phyloP scores from a whole-genome alignment of 1,140 invertebrate species.

The Tetraneura akinire region DNA sequence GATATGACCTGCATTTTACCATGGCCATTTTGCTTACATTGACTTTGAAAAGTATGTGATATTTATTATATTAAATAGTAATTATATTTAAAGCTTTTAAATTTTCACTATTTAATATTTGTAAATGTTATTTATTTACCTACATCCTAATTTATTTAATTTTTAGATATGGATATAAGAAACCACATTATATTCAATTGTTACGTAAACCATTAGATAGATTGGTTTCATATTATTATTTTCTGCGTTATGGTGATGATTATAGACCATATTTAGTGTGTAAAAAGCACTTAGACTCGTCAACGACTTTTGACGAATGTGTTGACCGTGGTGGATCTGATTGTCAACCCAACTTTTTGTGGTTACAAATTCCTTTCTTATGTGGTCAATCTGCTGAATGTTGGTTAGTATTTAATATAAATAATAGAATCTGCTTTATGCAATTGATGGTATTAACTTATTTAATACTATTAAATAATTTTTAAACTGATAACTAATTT shows the following conservation, averaged over 20 bases:
- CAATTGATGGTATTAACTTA: no score
- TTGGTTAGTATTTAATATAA: constrained; percentile 68
- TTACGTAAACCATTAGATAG: constrained; percentile 92
- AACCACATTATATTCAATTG: constrained; percentile 93
- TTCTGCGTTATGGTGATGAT: constrained; percentile 94
- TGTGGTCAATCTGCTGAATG: constrained; percentile 94
- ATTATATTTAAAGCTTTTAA: background rate
- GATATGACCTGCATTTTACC: constrained; percentile 88
- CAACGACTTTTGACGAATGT: constrained; percentile 94
- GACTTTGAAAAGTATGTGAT: constrained; percentile 93
- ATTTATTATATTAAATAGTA: no score
- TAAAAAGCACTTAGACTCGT: constrained; percentile 91
- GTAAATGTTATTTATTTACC: background rate
- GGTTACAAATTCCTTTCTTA: constrained; percentile 96
- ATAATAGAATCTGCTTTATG: no score
- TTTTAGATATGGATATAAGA: constrained; percentile 69
- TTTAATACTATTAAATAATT: no score
- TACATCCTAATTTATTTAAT: constrained; percentile 38
- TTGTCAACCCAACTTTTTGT: constrained; percentile 93
- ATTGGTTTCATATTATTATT: constrained; percentile 98
- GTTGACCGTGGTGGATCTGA: constrained; percentile 80
- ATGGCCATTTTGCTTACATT: constrained; percentile 94
- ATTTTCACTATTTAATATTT: background rate
- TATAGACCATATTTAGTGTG: constrained; percentile 92
- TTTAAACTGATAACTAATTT: no score